These are phyloP conservation scores for Canis aureus DNA, from an alignment of 2,113 vertebrate genomes.

Conservation along the genomic window DNA sequence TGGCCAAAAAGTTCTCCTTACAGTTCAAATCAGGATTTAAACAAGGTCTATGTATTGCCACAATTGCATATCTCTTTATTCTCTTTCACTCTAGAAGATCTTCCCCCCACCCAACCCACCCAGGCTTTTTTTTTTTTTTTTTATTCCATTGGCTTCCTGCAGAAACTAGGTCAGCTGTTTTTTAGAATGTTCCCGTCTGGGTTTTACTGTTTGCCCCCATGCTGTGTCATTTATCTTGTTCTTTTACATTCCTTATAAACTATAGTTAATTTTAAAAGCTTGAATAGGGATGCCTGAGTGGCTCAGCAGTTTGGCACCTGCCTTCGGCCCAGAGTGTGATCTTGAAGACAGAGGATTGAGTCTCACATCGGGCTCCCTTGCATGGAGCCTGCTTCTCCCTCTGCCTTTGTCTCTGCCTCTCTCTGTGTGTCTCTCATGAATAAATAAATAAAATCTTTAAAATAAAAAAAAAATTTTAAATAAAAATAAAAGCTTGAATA, in stretches of 20 bases:
- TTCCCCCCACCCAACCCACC: not conserved
- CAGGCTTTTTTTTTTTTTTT: not conserved
- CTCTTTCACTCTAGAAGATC: not conserved
- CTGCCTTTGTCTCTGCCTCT: too few relatives aligned
- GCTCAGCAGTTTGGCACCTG: too few relatives aligned
- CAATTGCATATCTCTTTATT: not conserved
- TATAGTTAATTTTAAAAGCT: not conserved
- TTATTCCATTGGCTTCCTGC: not conserved
- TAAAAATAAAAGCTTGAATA: not conserved
- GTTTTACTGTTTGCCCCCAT: conserved; percentile 35
- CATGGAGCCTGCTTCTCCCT: too few relatives aligned
- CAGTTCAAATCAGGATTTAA: not conserved
- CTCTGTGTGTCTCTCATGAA: too few relatives aligned
- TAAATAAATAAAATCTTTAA: too few relatives aligned
- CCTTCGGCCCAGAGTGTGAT: too few relatives aligned
- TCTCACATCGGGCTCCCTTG: too few relatives aligned
- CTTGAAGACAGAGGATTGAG: too few relatives aligned
- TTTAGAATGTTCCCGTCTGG: conserved; percentile 1
- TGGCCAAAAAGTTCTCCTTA: not conserved
- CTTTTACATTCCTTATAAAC: conserved; percentile 36
- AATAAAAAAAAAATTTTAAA: too few relatives aligned
- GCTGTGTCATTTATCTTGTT: conserved; percentile 3
- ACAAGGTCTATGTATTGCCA: not conserved
- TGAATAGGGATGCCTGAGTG: not conserved
- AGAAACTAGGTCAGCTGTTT: not conserved